A percentile compares a stretch with the other conserved stretches of the same genome.
These are phyloP conservation scores for Dynastes grantii DNA, from an alignment of 2,888 invertebrate species.

Conservation along the genomic window DNA sequence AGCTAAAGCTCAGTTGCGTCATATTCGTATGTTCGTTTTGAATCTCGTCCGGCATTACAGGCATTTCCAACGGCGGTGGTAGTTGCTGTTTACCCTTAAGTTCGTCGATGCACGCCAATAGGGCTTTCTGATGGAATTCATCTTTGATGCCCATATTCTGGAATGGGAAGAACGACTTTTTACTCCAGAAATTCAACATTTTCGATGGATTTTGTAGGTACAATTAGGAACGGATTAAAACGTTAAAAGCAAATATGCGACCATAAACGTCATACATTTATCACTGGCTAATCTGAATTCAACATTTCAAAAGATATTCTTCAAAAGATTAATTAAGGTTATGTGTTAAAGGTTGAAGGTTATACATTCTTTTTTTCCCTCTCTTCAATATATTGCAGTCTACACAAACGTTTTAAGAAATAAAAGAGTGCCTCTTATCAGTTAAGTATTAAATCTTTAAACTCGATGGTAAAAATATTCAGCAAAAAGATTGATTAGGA, in stretches of 20 bases:
- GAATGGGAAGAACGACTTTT: slow-evolving; percentile 59
- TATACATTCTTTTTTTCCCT: slow-evolving; percentile 29
- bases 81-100: slow-evolving; percentile 70
- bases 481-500: slow-evolving; percentile 16
- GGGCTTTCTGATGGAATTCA: slow-evolving; percentile 81
- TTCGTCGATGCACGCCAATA: slow-evolving; percentile 80
- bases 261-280: slow-evolving; percentile 32
- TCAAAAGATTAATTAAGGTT: slow-evolving; percentile 42
- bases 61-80: slow-evolving; percentile 58
- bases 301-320: slow-evolving; percentile 39
- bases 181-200: slow-evolving; percentile 38
- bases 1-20: slow-evolving; percentile 78
- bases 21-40: slow-evolving; percentile 64
- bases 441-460: slow-evolving; percentile 16
- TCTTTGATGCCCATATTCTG: slow-evolving; percentile 85
- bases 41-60: slow-evolving; percentile 49
- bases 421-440: slow-evolving; percentile 23
- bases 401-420: slow-evolving; percentile 26
- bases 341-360: slow-evolving; percentile 51
- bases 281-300: slow-evolving; percentile 45
- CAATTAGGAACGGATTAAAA: neutral
- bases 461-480: slow-evolving; percentile 16
- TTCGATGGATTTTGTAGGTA: neutral
- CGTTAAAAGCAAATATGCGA: slow-evolving; percentile 5
- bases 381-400: slow-evolving; percentile 30